Evolutionary conservation across 2,888 invertebrate species (phyloP).

Genomic region (Lycophotia porphyrea): DNA sequence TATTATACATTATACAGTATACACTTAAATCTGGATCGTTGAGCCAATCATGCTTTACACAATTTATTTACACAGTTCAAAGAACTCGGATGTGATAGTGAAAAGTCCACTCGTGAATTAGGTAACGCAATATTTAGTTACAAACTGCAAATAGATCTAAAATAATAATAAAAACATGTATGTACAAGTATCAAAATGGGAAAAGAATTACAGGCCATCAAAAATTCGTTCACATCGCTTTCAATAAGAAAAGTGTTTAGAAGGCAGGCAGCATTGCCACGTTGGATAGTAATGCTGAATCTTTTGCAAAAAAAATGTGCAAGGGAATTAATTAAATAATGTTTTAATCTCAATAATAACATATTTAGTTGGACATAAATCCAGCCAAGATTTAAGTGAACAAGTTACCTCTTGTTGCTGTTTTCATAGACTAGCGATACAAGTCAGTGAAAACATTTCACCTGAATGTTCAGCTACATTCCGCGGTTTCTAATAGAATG

Average conservation of each 20-base stretch:
- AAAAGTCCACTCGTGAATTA: too few species aligned
- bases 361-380: background rate
- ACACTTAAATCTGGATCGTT: conserved; percentile 2
- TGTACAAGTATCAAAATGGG: background rate
- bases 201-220: background rate
- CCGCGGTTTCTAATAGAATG: conserved; percentile 43
- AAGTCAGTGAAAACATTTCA: too few species aligned
- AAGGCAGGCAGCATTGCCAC: background rate
- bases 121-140: background rate
- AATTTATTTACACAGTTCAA: conserved; percentile 10
- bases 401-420: background rate
- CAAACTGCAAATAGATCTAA: background rate
- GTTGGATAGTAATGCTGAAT: background rate
- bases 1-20: background rate
- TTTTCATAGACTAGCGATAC: too few species aligned
- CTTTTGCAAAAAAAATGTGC: background rate
- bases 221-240: background rate
- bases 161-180: background rate
- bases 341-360: background rate
- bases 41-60: conserved; percentile 12
- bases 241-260: background rate
- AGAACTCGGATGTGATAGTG: background rate
- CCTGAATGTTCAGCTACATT: conserved; percentile 23
- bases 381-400: background rate
- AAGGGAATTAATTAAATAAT: background rate